Base-by-base conservation (phyloP, 2,113 vertebrate species). In the Gasterosteus nipponicus region DNA sequence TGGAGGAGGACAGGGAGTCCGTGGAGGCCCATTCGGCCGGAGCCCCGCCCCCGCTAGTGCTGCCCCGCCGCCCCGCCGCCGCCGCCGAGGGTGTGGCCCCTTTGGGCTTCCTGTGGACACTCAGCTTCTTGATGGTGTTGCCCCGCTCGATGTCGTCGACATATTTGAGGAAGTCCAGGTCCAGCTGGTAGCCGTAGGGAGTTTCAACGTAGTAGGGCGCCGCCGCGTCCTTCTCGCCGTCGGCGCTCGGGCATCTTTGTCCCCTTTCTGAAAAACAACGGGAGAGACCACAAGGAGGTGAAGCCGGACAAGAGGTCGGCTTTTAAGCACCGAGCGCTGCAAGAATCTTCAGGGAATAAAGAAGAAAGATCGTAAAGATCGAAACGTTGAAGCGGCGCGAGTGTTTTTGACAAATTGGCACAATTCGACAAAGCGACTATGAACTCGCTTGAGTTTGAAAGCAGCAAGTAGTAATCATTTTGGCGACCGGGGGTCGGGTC, bases 71-170 rank as follows among this genome's bases (percentile, higher is more conserved):
- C n/a, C n/a, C n/a, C 22, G 22, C 22, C 22, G 22, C 22, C 54
- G 75, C 76, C 33, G 84, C 85, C 3, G n/a, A 75, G 41, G 91
- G 83, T 69, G 87, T 93, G 44, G 92, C 19, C 5, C 85, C 80
- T 92, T 96, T 98, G 76, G 93, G 93, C 84, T 94, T 97, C 90
- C 96, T 96, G 86, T 92, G 94, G 88, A 98, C 95, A 60, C 96
- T 98, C 72, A 99, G 83, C 91, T 96, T 99, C 89, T 95, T 98
- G 80, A 99, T 95, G 7, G 97, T 98, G 89, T 98, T 97, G 71
- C 98, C 98, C 88, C 97, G 94, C 85, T 99, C 96, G 72, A 99
- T 99, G 92, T 99, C 97, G 62, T 99, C 96, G 84, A 99, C 98
- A 57, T 99, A 99, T 82, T 99, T 99, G 65, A 99, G 95, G 89